These are phyloP conservation scores for Cerceris ruficornis DNA, from an alignment of 2,888 invertebrate genomes.

Conservation along the genomic window DNA sequence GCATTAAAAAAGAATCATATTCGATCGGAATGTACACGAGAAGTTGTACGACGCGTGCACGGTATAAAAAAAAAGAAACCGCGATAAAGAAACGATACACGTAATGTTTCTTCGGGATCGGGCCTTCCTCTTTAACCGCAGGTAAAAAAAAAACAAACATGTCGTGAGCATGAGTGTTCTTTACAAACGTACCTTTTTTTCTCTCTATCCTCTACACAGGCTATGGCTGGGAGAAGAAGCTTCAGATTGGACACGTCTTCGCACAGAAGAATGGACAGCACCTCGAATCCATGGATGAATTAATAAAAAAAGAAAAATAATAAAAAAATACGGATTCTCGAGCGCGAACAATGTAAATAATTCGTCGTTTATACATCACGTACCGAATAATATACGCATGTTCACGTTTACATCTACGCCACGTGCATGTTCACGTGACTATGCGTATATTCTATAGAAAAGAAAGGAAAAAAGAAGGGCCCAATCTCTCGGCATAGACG, in stretches of 20 bases:
- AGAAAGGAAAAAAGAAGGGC: constrained; percentile 6
- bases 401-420: background rate
- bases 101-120: background rate
- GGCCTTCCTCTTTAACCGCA: constrained; percentile 1
- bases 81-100: background rate
- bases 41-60: too few species aligned
- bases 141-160: constrained; percentile 3
- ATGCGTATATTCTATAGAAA: constrained; percentile 10
- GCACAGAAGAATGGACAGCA: constrained; percentile 43
- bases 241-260: constrained; percentile 53
- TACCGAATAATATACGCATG: background rate
- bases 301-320: background rate
- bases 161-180: constrained; percentile 11
- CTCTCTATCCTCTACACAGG: constrained; percentile 20
- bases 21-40: too few species aligned
- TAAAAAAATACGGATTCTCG: constrained; percentile 12
- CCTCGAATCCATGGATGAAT: constrained; percentile 38
- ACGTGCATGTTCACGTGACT: background rate
- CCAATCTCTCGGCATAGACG: constrained; percentile 31
- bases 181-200: constrained; percentile 10
- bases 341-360: constrained; percentile 55
- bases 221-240: constrained; percentile 31
- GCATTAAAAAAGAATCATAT: too few species aligned
- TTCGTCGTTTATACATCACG: constrained; percentile 16
- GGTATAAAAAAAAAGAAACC: background rate